Evolutionary conservation across 2,888 invertebrate genomes (phyloP), one percentile per base, ranked within the genome.

Genomic region (Adineta ricciae): DNA sequence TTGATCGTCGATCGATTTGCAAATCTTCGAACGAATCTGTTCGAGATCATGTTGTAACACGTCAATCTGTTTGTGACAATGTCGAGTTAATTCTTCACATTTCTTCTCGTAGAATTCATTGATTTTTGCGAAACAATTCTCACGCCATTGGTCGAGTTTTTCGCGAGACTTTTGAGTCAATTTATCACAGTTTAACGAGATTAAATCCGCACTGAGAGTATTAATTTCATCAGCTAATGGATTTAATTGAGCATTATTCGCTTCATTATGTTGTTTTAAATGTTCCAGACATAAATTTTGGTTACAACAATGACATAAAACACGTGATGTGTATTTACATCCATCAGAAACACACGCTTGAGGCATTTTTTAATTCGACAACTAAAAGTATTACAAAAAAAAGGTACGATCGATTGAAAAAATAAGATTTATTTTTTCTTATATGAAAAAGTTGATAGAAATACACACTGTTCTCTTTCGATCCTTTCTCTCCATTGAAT

Each of bases 211-310:
- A 78, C 11, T n/a, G 9, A 78, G 21, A 21, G 9, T 78, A 78
- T 78, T 78, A 7, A 78, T 78, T 3, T 78, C 78, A 41, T 78
- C 19, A 11, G n/a, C 32, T 7, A 78, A 24, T n/a, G 38, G 38
- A 78, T 78, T 38, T 38, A 78, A 7, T 24, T 78, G 41, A 0
- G 24, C 36, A 41, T 78, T 19, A 24, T 24, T 21, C 9, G 8
- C 1, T n/a, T 78, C 78, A n/a, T 78, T n/a, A 41, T 78, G 78
- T 78, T 78, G 24, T 78, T 78, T 36, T 38, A 78, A 41, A 78
- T 78, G 78, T n/a, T 24, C 41, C 21, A 78, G 38, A 78, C 78
- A 78, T 21, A 78, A 24, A 41, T 78, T 38, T n/a, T 41, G 21
- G 2, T 24, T 41, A 41, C 78, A 78, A 41, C 78, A 78, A 78